Evolutionary conservation across 2,888 invertebrate genomes (phyloP).

Genomic region (Schrankia costaestrigalis): DNA sequence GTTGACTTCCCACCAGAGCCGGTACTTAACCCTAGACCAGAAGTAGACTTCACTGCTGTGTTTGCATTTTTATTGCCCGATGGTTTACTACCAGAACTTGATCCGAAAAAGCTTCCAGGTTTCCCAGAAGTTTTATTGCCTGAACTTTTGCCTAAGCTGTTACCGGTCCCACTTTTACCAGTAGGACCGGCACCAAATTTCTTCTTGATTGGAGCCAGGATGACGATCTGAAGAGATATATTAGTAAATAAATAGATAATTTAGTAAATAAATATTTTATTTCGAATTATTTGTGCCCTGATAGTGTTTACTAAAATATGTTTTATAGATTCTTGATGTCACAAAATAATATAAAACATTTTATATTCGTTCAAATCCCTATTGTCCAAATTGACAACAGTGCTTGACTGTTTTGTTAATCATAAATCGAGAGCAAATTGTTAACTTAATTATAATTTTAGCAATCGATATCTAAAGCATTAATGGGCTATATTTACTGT

Average conservation of each 20-base stretch:
- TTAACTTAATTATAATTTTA: too few relatives aligned
- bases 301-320: too few relatives aligned
- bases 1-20: constrained; percentile 23
- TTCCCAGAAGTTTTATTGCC: constrained; percentile 18
- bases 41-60: constrained; percentile 15
- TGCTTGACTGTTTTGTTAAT: too few relatives aligned
- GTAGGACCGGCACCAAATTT: constrained; percentile 46
- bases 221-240: constrained; percentile 25
- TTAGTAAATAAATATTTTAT: not conserved
- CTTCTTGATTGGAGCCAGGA: constrained; percentile 56
- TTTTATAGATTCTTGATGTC: too few relatives aligned
- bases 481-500: too few relatives aligned
- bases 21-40: constrained; percentile 17
- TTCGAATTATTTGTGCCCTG: not conserved
- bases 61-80: constrained; percentile 11
- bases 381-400: too few relatives aligned
- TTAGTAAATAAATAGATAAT: not conserved
- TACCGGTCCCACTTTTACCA: constrained; percentile 49
- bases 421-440: too few relatives aligned
- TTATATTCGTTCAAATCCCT: too few relatives aligned
- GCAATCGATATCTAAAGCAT: too few relatives aligned
- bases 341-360: too few relatives aligned
- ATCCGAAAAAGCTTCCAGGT: constrained; percentile 17
- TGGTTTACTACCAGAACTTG: constrained; percentile 5
- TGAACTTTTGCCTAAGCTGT: constrained; percentile 18